phyloP scores from a whole-genome alignment of 2,888 invertebrate species.

The Slavum lentiscoides region DNA sequence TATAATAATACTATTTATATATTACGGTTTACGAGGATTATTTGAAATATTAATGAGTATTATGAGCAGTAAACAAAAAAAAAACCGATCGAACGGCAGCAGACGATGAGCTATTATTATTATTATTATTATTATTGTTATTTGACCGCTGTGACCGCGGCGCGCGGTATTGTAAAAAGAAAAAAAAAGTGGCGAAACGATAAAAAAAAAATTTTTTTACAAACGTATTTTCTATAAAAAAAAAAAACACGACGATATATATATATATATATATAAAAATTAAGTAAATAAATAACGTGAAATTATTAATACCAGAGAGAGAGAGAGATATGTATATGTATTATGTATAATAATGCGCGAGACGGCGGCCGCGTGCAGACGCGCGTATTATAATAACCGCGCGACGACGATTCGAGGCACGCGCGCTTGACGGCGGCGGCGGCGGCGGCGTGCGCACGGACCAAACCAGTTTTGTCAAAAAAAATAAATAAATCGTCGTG shows the following conservation, averaged over 20 bases:
- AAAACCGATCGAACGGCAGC: no score
- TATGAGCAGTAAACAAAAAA: no score
- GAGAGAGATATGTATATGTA: neutral
- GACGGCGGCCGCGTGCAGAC: slow-evolving; percentile 6
- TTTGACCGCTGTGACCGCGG: no score
- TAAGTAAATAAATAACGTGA: slow-evolving; percentile 35
- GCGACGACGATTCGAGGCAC: slow-evolving; percentile 36
- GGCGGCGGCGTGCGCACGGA: slow-evolving; percentile 40
- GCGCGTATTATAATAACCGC: no score
- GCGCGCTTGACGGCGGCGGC: slow-evolving; percentile 40
- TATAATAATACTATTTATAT: no score
- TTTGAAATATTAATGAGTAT: no score
- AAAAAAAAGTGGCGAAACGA: neutral
- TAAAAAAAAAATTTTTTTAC: neutral
- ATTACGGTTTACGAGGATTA: no score
- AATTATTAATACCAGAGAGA: slow-evolving; percentile 42
- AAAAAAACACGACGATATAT: neutral
- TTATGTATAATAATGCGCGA: no score
- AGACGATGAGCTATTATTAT: no score
- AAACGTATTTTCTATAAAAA: no score
- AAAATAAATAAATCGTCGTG: neutral
- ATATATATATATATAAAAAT: neutral
- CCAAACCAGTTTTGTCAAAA: slow-evolving; percentile 44
- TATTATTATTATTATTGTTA: no score
- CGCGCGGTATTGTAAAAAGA: no score